These are phyloP conservation scores for Drymodes brunneopygia DNA, from an alignment of 2,113 vertebrate genomes.

Conservation along the genomic window DNA sequence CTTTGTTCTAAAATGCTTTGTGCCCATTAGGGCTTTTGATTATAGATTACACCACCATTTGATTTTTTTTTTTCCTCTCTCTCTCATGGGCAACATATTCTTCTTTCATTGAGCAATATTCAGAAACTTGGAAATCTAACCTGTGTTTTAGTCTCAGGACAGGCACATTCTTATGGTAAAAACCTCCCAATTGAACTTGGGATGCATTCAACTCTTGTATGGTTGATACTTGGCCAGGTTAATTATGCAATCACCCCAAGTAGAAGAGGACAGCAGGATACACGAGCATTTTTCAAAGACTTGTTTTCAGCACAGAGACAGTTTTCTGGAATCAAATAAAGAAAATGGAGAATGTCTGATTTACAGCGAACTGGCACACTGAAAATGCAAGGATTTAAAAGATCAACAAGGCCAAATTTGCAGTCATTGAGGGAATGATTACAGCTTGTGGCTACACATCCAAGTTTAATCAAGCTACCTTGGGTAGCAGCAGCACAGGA, in stretches of 20 bases:
- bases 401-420: slow-evolving; percentile 28
- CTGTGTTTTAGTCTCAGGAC: slow-evolving; percentile 79
- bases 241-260: slow-evolving; percentile 73
- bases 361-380: slow-evolving; percentile 35
- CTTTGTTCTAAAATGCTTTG: slow-evolving; percentile 73
- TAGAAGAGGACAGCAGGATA: slow-evolving; percentile 66
- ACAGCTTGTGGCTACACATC: not conserved
- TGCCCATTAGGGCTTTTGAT: slow-evolving; percentile 72
- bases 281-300: slow-evolving; percentile 57
- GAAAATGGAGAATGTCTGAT: slow-evolving; percentile 59
- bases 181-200: slow-evolving; percentile 70
- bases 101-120: slow-evolving; percentile 76
- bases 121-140: slow-evolving; percentile 79
- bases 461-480: slow-evolving; percentile 1
- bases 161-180: slow-evolving; percentile 77
- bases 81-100: slow-evolving; percentile 70
- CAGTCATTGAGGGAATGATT: slow-evolving; percentile 13
- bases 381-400: slow-evolving; percentile 37
- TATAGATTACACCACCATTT: slow-evolving; percentile 73
- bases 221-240: slow-evolving; percentile 73
- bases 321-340: slow-evolving; percentile 61
- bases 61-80: slow-evolving; percentile 15
- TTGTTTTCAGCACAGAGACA: slow-evolving; percentile 58
- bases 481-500: not conserved
- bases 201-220: slow-evolving; percentile 71